phyloP scores from a whole-genome alignment of 2,888 invertebrate species.

The Actias luna region DNA sequence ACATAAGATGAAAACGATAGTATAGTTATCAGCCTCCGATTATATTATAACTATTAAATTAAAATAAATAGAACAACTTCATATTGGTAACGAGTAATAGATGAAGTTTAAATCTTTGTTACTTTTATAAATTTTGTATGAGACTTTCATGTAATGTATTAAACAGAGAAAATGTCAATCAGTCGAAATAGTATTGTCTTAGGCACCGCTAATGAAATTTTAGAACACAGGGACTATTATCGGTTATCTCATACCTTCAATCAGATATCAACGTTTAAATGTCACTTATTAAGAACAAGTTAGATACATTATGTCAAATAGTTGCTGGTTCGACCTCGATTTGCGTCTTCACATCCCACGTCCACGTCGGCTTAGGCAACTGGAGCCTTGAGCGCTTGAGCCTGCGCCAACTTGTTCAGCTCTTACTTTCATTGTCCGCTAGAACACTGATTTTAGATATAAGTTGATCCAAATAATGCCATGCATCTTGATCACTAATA shows the following conservation, averaged over 20 bases:
- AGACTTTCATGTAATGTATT: too few species aligned
- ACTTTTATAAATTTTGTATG: too few species aligned
- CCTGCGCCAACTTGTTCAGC: conserved; percentile 59
- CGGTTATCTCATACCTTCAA: not conserved
- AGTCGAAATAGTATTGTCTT: too few species aligned
- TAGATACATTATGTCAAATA: conserved; percentile 14
- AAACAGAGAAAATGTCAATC: too few species aligned
- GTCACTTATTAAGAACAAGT: conserved; percentile 23
- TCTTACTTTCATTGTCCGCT: conserved; percentile 73
- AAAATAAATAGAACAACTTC: too few species aligned
- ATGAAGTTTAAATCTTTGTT: too few species aligned
- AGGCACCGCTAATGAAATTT: too few species aligned
- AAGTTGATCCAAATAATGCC: conserved; percentile 37
- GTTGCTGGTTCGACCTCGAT: conserved; percentile 38
- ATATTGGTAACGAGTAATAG: too few species aligned
- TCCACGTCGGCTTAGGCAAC: conserved; percentile 57
- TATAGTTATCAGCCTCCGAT: too few species aligned
- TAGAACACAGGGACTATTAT: not conserved
- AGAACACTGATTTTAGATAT: conserved; percentile 57
- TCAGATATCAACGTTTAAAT: conserved; percentile 14
- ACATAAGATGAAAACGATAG: too few species aligned
- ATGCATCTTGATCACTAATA: not conserved
- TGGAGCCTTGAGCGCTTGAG: conserved; percentile 54
- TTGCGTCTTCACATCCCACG: conserved; percentile 63
- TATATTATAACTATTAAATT: too few species aligned